Percentiles rank a stretch among this genome's conserved stretches.
Conservation (phyloP, 2,888 invertebrate species). For the Polyploca ridens region DNA sequence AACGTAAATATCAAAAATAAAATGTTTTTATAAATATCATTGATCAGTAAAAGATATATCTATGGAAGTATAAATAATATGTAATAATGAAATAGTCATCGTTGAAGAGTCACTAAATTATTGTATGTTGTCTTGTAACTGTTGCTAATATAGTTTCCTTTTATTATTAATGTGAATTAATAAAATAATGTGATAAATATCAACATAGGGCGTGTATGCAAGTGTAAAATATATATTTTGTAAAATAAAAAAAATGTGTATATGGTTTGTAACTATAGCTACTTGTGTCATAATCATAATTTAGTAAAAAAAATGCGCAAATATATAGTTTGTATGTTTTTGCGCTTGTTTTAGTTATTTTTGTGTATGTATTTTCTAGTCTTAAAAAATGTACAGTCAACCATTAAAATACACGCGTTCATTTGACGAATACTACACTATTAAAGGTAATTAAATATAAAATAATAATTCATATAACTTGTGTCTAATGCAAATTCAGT, state of each 20-base stretch:
- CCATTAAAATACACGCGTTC: constrained; percentile 21
- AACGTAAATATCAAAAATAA: constrained; percentile 22
- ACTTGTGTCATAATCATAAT: constrained; percentile 58
- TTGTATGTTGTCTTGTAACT: constrained; percentile 66
- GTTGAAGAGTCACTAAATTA: constrained; percentile 76
- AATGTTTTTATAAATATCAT: constrained; percentile 25
- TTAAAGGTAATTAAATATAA: constrained; percentile 10
- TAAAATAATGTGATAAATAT: constrained; percentile 74
- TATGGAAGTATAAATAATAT: not conserved
- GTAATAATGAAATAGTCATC: constrained; percentile 55
- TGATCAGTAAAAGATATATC: constrained; percentile 26
- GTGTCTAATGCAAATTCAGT: constrained; percentile 6
- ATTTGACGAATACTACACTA: constrained; percentile 33
- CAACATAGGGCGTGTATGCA: constrained; percentile 59
- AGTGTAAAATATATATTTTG: constrained; percentile 52
- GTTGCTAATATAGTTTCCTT: constrained; percentile 54
- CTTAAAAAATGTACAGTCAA: constrained; percentile 44
- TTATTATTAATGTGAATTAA: constrained; percentile 51
- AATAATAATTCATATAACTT: not conserved
- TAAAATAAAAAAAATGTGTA: constrained; percentile 50
- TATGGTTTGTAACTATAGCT: constrained; percentile 62
- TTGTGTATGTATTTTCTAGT: constrained; percentile 58
- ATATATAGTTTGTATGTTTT: constrained; percentile 18
- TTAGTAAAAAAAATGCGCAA: constrained; percentile 12
- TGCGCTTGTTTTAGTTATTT: constrained; percentile 27